Evolutionary conservation across 2,113 vertebrate genomes (phyloP), one percentile per base, ranked within the genome.

Genomic region (Silurus meridionalis): DNA sequence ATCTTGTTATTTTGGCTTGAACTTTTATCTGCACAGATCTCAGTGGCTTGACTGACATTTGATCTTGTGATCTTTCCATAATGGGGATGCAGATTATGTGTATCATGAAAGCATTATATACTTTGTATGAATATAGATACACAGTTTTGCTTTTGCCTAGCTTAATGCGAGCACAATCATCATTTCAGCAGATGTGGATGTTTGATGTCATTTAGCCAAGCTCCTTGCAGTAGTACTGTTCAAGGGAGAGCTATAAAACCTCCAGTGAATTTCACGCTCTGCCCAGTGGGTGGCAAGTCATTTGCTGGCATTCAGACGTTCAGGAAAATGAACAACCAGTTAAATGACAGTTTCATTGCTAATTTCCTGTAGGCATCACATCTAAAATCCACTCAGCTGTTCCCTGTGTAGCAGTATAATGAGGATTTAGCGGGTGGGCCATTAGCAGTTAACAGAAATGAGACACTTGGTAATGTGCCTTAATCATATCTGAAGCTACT

Each of bases 381-480:
- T 37, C 50, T 21, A 69, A 83, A 60, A 74, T 72, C 58, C 5
- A 13, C 53, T 82, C 46, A 82, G 48, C 46, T 52, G 21, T 66
- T 50, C 48, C 50, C 46, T 64, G 61, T 17, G 48, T 53, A 52
- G 81, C 23, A 53, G 9, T 25, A 72, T 28, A 58, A 37, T 57
- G 67, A 23, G 53, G 74, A 46, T 21, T 46, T 21, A 60, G 23
- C n/a, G 19, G 23, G 69, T 23, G 60, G 60, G 74, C 50, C 61
- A 78, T 84, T 66, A 78, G 74, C n/a, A 78, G 60, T n/a, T 57
- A 50, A 50, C 81, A 57, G 75, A 25, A 53, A 58, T 19, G 23
- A 19, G 83, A 82, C 79, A n/a, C 15, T 66, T 9, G 15, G 55
- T 60, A 74, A 74, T 37, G n/a, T 64, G 5, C 4, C 28, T 63